These are phyloP conservation scores for Orchesella flavescens DNA, from an alignment of 2,888 invertebrate species.

Conservation along the genomic window DNA sequence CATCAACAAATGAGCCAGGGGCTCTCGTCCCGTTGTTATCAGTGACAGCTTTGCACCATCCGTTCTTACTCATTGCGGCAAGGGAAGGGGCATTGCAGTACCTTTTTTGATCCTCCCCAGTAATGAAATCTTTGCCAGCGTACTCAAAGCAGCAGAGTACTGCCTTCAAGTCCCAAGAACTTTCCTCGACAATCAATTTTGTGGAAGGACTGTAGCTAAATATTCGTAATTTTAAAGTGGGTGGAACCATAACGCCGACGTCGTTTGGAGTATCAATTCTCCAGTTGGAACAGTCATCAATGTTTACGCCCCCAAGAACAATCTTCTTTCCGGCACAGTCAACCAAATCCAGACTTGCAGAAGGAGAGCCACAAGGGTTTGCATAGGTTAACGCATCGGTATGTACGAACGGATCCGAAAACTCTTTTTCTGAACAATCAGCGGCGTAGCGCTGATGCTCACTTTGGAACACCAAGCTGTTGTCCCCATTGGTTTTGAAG, in stretches of 20 bases:
- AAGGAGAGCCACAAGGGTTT: too few relatives aligned
- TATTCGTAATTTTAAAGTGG: not conserved
- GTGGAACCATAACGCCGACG: not conserved
- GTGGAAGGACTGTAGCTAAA: too few relatives aligned
- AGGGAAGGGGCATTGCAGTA: not conserved
- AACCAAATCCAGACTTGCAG: not conserved
- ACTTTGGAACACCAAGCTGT: too few relatives aligned
- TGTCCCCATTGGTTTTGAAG: too few relatives aligned
- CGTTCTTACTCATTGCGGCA: not conserved
- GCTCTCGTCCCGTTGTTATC: not conserved
- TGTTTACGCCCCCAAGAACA: not conserved
- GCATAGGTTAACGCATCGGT: too few relatives aligned
- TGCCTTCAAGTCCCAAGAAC: not conserved
- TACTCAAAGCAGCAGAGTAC: not conserved
- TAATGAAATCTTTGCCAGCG: not conserved
- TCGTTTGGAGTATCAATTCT: not conserved
- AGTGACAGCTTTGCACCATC: not conserved
- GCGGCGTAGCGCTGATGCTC: too few relatives aligned
- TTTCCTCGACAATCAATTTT: too few relatives aligned
- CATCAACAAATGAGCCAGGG: not conserved
- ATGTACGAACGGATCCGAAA: too few relatives aligned
- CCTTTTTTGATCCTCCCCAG: not conserved
- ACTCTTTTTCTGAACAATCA: too few relatives aligned
- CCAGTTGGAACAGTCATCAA: conserved; percentile 3
- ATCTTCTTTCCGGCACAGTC: not conserved